These are phyloP conservation scores for Rhabdomys pumilio DNA, from an alignment of 2,797 vertebrate genomes.

Conservation along the genomic window DNA sequence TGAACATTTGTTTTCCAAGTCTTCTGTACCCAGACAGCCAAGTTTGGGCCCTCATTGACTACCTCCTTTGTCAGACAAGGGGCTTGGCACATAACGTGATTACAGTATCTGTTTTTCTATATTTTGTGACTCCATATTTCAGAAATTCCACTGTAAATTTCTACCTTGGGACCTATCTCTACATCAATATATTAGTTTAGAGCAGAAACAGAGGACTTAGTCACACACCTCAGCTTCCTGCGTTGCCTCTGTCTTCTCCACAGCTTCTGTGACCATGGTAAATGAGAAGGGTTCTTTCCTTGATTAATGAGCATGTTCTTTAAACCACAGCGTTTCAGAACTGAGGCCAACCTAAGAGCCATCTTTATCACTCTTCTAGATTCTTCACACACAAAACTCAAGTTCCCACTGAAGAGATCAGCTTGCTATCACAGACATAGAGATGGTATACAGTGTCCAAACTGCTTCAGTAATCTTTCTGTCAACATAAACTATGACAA, in stretches of 20 bases:
- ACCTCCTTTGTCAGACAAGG: not conserved
- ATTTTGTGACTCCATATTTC: not conserved
- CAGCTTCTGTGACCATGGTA: not conserved
- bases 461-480: not conserved
- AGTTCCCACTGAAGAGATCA: slow-evolving; percentile 30
- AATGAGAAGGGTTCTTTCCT: not conserved
- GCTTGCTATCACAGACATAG: not conserved
- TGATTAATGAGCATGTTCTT: not conserved
- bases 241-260: not conserved
- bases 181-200: not conserved
- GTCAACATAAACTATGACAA: not conserved
- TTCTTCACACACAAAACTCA: slow-evolving; percentile 30
- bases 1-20: slow-evolving; percentile 10
- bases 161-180: not conserved
- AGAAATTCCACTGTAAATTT: slow-evolving; percentile 23
- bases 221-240: not conserved
- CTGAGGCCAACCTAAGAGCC: not conserved
- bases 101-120: not conserved
- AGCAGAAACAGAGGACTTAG: not conserved
- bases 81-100: not conserved
- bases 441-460: not conserved
- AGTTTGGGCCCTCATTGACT: not conserved
- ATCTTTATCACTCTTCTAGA: not conserved
- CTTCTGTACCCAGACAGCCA: not conserved
- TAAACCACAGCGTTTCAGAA: slow-evolving; percentile 2